Evolutionary conservation across 1,140 invertebrate species (phyloP).

Genomic region (Planococcus citri): DNA sequence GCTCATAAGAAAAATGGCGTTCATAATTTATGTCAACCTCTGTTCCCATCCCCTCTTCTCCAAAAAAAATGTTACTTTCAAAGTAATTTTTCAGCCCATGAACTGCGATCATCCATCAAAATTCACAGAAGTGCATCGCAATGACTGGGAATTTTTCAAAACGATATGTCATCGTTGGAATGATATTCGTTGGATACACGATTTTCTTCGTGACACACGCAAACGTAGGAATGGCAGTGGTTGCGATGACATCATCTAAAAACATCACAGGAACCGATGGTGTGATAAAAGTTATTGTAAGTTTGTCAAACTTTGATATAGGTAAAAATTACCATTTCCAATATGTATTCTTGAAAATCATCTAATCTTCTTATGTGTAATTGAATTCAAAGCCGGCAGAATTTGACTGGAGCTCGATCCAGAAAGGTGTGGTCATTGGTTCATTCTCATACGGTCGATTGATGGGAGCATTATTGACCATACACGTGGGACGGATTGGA

Average conservation of each 20-base stretch:
- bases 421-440: not conserved
- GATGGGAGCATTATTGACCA: not conserved
- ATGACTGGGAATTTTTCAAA: not conserved
- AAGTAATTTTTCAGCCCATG: no score
- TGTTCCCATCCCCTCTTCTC: no score
- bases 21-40: no score
- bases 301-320: no score
- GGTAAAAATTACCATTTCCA: no score
- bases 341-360: not conserved
- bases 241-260: not conserved
- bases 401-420: not conserved
- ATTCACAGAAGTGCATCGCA: no score
- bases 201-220: not conserved
- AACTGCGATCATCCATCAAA: no score
- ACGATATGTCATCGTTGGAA: not conserved
- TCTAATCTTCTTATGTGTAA: not conserved
- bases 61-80: no score
- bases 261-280: not conserved
- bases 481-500: not conserved
- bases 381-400: not conserved
- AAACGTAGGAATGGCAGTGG: not conserved
- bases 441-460: not conserved
- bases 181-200: not conserved
- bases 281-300: not conserved
- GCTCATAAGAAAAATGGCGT: no score